Base-by-base conservation (phyloP, 2,888 invertebrate species). In the Latrodectus hesperus region DNA sequence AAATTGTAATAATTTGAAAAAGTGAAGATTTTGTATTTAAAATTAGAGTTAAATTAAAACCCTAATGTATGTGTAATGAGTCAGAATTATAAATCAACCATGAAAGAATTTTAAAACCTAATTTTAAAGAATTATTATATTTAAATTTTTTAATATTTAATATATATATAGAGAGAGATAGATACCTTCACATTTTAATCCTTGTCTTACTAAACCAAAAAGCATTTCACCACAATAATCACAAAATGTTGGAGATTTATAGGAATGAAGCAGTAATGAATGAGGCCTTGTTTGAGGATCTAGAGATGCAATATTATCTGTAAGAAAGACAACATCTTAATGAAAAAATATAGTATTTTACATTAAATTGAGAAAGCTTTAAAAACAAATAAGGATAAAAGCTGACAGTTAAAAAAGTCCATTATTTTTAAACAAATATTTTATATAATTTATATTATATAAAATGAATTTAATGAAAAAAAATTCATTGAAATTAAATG, bases 191-290 rank as follows among this genome's bases (percentile, higher is more conserved):
- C 99, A 99, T 93, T 99, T 99, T 91, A 99, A 95, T 89, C 99
- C 99, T 94, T 99, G 99, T 85, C 98, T 95, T 90, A 99, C 98
- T 90, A 99, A 94, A 4, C 99, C 99, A 93, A 99, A 99, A 60
- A 99, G 94, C 98, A 99, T 98, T 93, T 99, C 99, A 65, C 99
- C 99, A 93, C 99, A 99, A 94, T 98, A 99, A 94, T 99, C 99
- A 94, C 99, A 99, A 94, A 99, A 99, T 89, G 99, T 99, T 89
- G 99, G 99, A 90, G 97, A 96, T 94, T 98, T 99, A 94, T 99
- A 99, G 38, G 99, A 99, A 94, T 99, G 99, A 90, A 99, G 98
- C 90, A 96, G 95, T 85, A 99, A 95, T 90, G 97, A 95, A 94
- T 99, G 99, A 81, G 99, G 97, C 92, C 97, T 95, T 68, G 93